Conservation (phyloP, 2,797 vertebrate species). For the Bradypodion ventrale region DNA sequence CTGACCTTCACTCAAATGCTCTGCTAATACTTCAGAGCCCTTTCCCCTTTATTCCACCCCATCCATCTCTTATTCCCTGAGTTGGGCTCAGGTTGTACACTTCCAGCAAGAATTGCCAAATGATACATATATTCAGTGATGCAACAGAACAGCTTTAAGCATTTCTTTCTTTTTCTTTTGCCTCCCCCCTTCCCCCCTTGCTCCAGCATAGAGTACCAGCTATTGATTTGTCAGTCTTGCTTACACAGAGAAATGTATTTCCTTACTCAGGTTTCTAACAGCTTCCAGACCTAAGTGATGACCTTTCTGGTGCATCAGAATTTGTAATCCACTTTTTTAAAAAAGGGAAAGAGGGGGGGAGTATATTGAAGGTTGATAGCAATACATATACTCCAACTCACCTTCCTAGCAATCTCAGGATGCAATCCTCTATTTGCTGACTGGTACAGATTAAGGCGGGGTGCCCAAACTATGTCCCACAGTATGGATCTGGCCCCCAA, state of each 20-base stretch:
- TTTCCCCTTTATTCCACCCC: slow-evolving; percentile 8
- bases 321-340: slow-evolving; percentile 48
- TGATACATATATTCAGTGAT: slow-evolving; percentile 7
- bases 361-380: slow-evolving; percentile 5
- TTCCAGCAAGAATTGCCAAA: neutral
- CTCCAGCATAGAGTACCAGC: slow-evolving; percentile 43
- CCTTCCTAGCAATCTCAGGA: neutral
- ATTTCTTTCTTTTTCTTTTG: slow-evolving; percentile 1
- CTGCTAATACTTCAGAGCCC: slow-evolving; percentile 22
- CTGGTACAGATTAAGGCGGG: neutral
- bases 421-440: neutral
- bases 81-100: neutral
- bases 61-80: slow-evolving; percentile 3
- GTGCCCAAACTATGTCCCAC: too few species aligned
- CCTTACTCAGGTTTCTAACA: slow-evolving; percentile 52
- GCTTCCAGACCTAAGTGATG: slow-evolving; percentile 47
- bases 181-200: neutral
- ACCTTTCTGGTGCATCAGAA: slow-evolving; percentile 47
- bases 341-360: neutral
- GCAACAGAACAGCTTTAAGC: neutral
- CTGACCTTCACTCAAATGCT: slow-evolving; percentile 5
- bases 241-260: slow-evolving; percentile 59
- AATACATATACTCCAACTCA: neutral
- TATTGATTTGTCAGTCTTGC: slow-evolving; percentile 55
- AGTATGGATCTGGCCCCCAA: too few species aligned